These are phyloP conservation scores for Parotocinclus haroldoi DNA, from an alignment of 2,797 vertebrate species.

Conservation along the genomic window DNA sequence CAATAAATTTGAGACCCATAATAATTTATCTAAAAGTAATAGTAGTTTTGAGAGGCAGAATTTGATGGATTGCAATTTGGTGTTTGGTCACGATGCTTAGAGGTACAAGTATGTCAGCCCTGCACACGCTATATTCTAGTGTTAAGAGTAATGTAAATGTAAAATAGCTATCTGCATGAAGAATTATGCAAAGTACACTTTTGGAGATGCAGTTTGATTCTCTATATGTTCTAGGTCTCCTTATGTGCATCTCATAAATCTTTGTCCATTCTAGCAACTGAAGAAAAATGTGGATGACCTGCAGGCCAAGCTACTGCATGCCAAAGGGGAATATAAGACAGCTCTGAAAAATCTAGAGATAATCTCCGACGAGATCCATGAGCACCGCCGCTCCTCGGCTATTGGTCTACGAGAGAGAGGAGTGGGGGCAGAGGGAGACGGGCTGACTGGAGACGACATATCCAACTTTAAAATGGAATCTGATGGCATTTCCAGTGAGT, in stretches of 20 bases:
- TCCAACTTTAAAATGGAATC: constrained; percentile 75
- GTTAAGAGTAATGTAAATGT: no score
- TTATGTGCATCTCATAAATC: not conserved
- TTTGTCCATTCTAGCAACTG: constrained; percentile 73
- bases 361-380: constrained; percentile 95
- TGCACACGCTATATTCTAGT: no score
- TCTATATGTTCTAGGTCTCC: not conserved
- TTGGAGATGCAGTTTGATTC: not conserved
- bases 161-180: no score
- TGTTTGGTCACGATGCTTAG: no score
- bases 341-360: constrained; percentile 91
- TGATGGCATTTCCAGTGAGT: constrained; percentile 87
- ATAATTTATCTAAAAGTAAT: no score
- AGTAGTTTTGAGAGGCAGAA: no score
- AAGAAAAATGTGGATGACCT: constrained; percentile 93
- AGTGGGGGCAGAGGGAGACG: constrained; percentile 83
- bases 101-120: no score
- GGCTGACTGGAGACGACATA: constrained; percentile 71
- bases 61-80: no score
- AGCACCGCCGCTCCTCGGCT: constrained; percentile 78
- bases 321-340: constrained; percentile 88
- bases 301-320: constrained; percentile 82
- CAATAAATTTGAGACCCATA: no score
- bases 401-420: constrained; percentile 88
- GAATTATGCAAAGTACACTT: not conserved